Percentiles rank a stretch among this genome's conserved stretches.
Conservation (phyloP, 2,888 invertebrate genomes). For the Caenorhabditis sp. region DNA sequence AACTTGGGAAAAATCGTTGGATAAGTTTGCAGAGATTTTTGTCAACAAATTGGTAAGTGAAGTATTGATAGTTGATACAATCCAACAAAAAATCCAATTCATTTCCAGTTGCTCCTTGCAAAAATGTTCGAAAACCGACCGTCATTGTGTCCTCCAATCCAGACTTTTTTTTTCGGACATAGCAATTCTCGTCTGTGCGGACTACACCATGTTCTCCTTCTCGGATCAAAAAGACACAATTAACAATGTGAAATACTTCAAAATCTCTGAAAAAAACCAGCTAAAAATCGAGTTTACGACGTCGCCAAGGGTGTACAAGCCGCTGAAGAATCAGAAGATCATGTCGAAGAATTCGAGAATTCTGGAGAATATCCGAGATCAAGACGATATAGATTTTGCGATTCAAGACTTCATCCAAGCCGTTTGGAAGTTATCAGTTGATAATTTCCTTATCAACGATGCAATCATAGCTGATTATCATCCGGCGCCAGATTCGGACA, state of each 20-base stretch:
- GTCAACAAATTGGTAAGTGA: too few relatives aligned
- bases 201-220: constrained; percentile 26
- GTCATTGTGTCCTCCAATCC: background rate
- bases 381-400: constrained; percentile 16
- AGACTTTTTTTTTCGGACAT: background rate
- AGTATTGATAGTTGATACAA: too few relatives aligned
- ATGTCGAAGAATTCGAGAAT: constrained; percentile 9
- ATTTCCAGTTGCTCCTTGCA: constrained; percentile 41
- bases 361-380: background rate
- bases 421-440: background rate
- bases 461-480: background rate
- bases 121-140: constrained; percentile 32
- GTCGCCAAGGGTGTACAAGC: background rate
- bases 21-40: too few relatives aligned
- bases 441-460: constrained; percentile 2
- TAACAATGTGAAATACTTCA: constrained; percentile 16
- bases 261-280: constrained; percentile 12
- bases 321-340: constrained; percentile 31
- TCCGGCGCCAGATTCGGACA: constrained; percentile 11
- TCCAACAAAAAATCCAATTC: too few relatives aligned
- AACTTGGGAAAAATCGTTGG: too few relatives aligned
- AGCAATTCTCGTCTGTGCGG: constrained; percentile 10
- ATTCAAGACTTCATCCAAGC: constrained; percentile 8
- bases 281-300: constrained; percentile 7
- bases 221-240: constrained; percentile 5